Evolutionary conservation across 2,797 vertebrate species (phyloP).

Genomic region (Molossus alvarezi): DNA sequence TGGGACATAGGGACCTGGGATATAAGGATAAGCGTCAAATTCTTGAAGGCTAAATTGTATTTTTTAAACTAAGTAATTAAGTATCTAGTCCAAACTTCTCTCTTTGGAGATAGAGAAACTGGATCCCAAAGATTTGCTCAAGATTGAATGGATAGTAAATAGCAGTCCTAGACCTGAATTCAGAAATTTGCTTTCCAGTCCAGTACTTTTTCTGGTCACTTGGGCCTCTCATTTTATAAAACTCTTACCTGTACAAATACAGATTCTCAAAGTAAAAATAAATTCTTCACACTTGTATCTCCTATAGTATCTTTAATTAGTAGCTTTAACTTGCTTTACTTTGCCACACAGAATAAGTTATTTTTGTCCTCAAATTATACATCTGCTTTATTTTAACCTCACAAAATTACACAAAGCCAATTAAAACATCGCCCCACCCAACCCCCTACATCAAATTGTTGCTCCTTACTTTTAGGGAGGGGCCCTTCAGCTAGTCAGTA

Average conservation of each 20-base stretch:
- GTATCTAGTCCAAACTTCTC: background rate
- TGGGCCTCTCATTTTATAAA: background rate
- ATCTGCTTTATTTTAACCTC: conserved; percentile 16
- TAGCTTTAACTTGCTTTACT: background rate
- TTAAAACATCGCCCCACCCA: background rate
- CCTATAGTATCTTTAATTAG: background rate
- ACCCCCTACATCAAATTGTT: background rate
- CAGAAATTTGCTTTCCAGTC: background rate
- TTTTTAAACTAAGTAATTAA: conserved; percentile 40
- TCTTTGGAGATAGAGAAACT: background rate
- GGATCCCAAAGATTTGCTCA: background rate
- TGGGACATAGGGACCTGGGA: background rate
- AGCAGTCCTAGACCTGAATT: background rate
- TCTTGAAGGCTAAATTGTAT: background rate
- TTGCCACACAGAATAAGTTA: conserved; percentile 29
- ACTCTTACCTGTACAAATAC: background rate
- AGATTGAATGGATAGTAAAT: background rate
- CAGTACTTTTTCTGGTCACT: background rate
- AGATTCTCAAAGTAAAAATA: conserved; percentile 1
- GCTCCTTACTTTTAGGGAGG: background rate
- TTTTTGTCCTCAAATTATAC: background rate
- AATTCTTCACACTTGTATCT: background rate
- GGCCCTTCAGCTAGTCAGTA: background rate
- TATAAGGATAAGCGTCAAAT: background rate
- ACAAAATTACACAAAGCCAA: background rate